A percentile compares a stretch with the other conserved stretches of the same genome.
phyloP scores from a whole-genome alignment of 2,888 invertebrate species.

The Tineola bisselliella region DNA sequence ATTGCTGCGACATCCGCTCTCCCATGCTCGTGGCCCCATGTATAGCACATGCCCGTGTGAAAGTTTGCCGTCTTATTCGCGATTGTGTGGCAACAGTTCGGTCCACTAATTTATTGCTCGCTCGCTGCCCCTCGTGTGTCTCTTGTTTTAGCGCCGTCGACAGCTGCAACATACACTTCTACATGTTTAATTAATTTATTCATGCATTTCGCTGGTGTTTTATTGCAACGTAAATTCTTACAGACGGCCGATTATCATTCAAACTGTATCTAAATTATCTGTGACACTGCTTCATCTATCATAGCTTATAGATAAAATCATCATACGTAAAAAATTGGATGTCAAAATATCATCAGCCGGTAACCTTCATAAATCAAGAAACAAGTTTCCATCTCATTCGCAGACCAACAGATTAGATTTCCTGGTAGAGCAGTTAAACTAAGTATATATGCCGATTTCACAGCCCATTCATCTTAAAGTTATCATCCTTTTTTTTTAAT shows the following conservation, averaged over 20 bases:
- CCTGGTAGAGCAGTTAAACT: slow-evolving; percentile 16
- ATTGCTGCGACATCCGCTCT: slow-evolving; percentile 61
- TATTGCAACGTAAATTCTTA: neutral
- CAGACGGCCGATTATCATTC: neutral
- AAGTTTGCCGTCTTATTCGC: slow-evolving; percentile 33
- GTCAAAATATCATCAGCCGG: neutral
- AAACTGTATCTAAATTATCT: neutral
- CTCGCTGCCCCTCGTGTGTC: neutral
- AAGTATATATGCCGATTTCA: slow-evolving; percentile 34
- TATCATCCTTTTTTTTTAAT: slow-evolving; percentile 20
- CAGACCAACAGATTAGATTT: neutral
- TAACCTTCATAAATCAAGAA: neutral
- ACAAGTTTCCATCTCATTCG: neutral
- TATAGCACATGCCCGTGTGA: slow-evolving; percentile 39
- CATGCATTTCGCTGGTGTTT: neutral
- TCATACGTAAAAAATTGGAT: neutral
- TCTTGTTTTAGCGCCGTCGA: slow-evolving; percentile 9
- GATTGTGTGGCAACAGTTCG: neutral
- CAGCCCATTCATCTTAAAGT: slow-evolving; percentile 31
- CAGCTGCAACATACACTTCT: neutral
- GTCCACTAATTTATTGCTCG: slow-evolving; percentile 6
- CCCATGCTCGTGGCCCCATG: slow-evolving; percentile 5
- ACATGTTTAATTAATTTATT: neutral
- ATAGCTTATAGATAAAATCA: neutral
- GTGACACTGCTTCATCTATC: neutral